Percentiles rank a stretch among this genome's conserved stretches.
Evolutionary conservation across 2,113 vertebrate species (phyloP).

Genomic region (Procavia capensis): DNA sequence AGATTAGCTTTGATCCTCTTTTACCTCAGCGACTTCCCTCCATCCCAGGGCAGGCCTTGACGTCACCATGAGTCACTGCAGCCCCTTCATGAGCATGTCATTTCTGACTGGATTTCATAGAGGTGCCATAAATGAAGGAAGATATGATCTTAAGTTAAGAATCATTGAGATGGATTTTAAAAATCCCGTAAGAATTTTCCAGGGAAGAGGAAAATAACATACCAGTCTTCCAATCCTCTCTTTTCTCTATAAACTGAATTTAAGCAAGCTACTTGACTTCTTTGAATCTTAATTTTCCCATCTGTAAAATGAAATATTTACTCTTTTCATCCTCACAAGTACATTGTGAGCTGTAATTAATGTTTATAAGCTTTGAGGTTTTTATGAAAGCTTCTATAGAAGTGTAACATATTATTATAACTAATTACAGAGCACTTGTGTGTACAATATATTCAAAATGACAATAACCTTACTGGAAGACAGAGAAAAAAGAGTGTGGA

Average conservation of each 20-base stretch:
- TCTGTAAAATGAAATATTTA: conserved; percentile 40
- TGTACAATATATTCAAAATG: not conserved
- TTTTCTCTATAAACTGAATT: not conserved
- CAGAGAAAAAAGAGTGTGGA: not conserved
- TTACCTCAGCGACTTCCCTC: not conserved
- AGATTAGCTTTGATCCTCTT: not conserved
- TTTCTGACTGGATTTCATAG: not conserved
- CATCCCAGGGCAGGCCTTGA: not conserved
- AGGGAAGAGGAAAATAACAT: not conserved
- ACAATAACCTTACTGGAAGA: conserved; percentile 20
- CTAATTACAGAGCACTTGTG: conserved; percentile 47
- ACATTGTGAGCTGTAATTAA: conserved; percentile 45
- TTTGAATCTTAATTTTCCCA: conserved; percentile 43
- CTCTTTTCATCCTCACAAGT: not conserved
- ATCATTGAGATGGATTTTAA: not conserved
- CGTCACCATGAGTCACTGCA: not conserved
- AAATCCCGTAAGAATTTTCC: not conserved
- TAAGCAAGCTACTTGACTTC: not conserved
- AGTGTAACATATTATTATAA: conserved; percentile 48
- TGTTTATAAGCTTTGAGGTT: conserved; percentile 16
- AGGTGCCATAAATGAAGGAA: not conserved
- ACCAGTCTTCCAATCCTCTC: not conserved
- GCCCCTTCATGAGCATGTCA: not conserved
- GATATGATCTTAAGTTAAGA: not conserved
- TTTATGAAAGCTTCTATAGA: conserved; percentile 15